Conservation (phyloP, 2,797 vertebrate species). For the Rhinoraja longicauda region DNA sequence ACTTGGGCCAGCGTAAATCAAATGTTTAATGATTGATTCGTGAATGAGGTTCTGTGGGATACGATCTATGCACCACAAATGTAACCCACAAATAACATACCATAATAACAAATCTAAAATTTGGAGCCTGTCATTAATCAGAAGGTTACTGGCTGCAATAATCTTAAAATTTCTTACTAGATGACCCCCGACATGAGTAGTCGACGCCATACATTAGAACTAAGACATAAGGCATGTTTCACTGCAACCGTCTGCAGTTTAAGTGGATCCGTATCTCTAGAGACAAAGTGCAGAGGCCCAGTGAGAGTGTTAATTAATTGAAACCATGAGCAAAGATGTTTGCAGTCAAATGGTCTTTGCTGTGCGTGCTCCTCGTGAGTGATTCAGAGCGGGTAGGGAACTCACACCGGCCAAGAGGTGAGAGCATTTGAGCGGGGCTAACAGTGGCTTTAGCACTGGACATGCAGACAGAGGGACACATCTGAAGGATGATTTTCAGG, state of each 20-base stretch:
- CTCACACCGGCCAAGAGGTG: neutral
- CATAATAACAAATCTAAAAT: too few species aligned
- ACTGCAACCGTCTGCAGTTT: neutral
- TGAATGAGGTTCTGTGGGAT: too few species aligned
- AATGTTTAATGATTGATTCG: too few species aligned
- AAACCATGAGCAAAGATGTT: neutral
- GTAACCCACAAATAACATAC: too few species aligned
- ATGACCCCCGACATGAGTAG: neutral
- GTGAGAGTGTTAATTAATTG: neutral
- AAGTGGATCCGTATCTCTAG: neutral
- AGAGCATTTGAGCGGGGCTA: neutral
- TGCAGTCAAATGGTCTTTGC: neutral
- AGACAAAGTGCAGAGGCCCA: neutral
- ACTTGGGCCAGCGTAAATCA: too few species aligned
- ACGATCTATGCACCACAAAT: too few species aligned
- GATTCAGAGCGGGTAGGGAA: neutral
- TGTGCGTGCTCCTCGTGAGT: neutral
- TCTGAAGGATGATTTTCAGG: neutral
- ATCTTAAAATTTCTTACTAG: neutral
- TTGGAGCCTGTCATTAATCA: too few species aligned
- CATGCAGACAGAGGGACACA: neutral
- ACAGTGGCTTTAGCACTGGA: neutral
- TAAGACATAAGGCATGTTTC: neutral
- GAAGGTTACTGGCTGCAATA: too few species aligned
- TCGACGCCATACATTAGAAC: neutral